Conservation (phyloP, 2,888 invertebrate genomes). For the Aporophyla lueneburgensis region DNA sequence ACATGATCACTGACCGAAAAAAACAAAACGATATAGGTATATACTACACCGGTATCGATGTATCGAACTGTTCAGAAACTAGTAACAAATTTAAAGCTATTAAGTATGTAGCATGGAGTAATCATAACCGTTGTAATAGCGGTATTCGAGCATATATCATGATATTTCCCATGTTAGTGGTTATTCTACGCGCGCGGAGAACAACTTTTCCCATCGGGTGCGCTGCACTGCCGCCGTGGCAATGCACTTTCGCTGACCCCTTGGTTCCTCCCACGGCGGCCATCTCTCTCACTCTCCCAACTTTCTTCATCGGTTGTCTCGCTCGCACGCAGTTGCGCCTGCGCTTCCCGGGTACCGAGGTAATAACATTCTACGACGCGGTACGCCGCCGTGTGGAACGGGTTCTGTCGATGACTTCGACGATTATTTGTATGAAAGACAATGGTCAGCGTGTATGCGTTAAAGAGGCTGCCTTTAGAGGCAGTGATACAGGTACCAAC, state of each 20-base stretch:
- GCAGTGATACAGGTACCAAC: constrained; percentile 43
- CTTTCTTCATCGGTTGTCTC: constrained; percentile 82
- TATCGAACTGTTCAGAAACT: constrained; percentile 15
- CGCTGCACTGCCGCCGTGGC: constrained; percentile 87
- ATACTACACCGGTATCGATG: constrained; percentile 14
- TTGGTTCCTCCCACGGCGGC: constrained; percentile 86
- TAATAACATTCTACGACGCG: constrained; percentile 90
- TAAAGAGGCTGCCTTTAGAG: constrained; percentile 74
- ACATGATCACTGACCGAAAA: constrained; percentile 49
- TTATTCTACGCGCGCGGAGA: constrained; percentile 81
- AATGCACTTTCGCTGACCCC: constrained; percentile 91
- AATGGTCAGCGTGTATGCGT: constrained; percentile 82
- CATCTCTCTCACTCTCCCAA: constrained; percentile 82
- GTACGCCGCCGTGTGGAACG: constrained; percentile 89
- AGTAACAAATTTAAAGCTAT: constrained; percentile 32
- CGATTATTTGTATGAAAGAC: constrained; percentile 88
- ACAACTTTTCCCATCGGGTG: constrained; percentile 88
- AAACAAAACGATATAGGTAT: neutral
- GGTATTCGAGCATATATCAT: constrained; percentile 59
- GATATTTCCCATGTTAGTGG: constrained; percentile 79
- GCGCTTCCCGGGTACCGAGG: constrained; percentile 87
- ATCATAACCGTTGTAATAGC: constrained; percentile 60
- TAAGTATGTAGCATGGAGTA: constrained; percentile 20
- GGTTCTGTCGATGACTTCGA: constrained; percentile 89
- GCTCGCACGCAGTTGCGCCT: constrained; percentile 83